Percentiles rank a stretch among this genome's conserved stretches.
Conservation (phyloP, 2,888 invertebrate genomes). For the Caenorhabditis drosophilae region DNA sequence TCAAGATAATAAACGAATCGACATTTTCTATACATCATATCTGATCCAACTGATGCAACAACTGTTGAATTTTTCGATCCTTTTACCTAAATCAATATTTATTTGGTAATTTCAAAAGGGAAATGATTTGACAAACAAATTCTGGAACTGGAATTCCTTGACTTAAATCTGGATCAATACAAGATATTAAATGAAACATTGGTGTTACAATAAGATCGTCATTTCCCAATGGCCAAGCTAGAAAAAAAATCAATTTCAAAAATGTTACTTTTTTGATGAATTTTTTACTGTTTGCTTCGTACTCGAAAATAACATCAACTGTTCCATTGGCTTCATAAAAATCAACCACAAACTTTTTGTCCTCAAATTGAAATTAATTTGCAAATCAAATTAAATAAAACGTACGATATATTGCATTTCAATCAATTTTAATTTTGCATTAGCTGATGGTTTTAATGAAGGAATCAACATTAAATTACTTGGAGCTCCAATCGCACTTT, state of each 20-base stretch:
- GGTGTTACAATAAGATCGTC: conserved; percentile 58
- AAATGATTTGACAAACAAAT: conserved; percentile 48
- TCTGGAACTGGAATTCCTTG: conserved; percentile 56
- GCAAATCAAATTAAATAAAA: background rate
- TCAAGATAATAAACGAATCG: conserved; percentile 54
- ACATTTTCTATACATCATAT: conserved; percentile 62
- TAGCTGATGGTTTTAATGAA: conserved; percentile 23
- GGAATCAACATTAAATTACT: conserved; percentile 18
- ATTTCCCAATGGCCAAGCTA: conserved; percentile 61
- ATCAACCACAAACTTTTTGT: conserved; percentile 25
- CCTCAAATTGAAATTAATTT: background rate
- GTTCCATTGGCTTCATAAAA: conserved; percentile 58
- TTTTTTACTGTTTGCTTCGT: conserved; percentile 24
- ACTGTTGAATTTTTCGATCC: conserved; percentile 5
- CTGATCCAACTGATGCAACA: conserved; percentile 45
- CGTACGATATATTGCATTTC: conserved; percentile 21
- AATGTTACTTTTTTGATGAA: background rate
- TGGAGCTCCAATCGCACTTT: conserved; percentile 23
- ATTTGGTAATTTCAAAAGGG: too few relatives aligned
- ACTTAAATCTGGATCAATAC: conserved; percentile 54
- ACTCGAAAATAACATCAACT: conserved; percentile 47
- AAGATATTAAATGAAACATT: conserved; percentile 60
- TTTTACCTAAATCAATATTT: too few relatives aligned
- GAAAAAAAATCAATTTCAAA: background rate
- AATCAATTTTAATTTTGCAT: conserved; percentile 4